Evolutionary conservation across 2,888 invertebrate species (phyloP).

Genomic region (Spialia ferax): DNA sequence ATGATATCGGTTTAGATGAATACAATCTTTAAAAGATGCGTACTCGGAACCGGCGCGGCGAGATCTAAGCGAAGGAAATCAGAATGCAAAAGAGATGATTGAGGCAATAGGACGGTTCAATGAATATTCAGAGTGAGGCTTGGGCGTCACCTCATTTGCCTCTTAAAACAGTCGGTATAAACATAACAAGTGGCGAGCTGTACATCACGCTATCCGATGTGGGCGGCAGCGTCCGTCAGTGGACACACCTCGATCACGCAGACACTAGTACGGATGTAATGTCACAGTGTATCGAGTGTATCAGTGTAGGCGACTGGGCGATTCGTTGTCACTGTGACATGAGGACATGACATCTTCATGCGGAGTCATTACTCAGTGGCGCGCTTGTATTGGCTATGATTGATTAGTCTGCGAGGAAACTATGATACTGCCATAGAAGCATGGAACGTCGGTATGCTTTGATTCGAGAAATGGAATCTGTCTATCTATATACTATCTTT

Average conservation of each 20-base stretch:
- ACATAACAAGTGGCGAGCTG: slow-evolving; percentile 40
- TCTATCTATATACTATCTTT: neutral
- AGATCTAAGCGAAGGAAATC: slow-evolving; percentile 36
- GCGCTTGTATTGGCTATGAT: too few species aligned
- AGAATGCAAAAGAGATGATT: slow-evolving; percentile 37
- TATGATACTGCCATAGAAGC: too few species aligned
- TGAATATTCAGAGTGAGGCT: slow-evolving; percentile 39
- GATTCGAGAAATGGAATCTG: slow-evolving; percentile 3
- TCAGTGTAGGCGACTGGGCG: too few species aligned
- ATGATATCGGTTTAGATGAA: slow-evolving; percentile 31
- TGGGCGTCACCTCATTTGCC: slow-evolving; percentile 38
- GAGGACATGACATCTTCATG: too few species aligned
- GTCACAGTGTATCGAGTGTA: too few species aligned
- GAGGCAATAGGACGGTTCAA: slow-evolving; percentile 32
- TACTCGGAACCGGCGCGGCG: slow-evolving; percentile 34
- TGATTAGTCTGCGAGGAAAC: too few species aligned
- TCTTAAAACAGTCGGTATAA: slow-evolving; percentile 28
- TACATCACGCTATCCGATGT: slow-evolving; percentile 51
- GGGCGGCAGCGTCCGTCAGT: slow-evolving; percentile 51
- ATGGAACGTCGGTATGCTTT: too few species aligned
- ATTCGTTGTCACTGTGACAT: too few species aligned
- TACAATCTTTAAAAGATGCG: slow-evolving; percentile 38
- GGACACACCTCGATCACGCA: slow-evolving; percentile 52
- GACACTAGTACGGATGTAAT: slow-evolving; percentile 5
- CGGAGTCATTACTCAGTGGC: too few species aligned